Evolutionary conservation across 2,888 invertebrate species (phyloP).

Genomic region (Heliconius ismenius): DNA sequence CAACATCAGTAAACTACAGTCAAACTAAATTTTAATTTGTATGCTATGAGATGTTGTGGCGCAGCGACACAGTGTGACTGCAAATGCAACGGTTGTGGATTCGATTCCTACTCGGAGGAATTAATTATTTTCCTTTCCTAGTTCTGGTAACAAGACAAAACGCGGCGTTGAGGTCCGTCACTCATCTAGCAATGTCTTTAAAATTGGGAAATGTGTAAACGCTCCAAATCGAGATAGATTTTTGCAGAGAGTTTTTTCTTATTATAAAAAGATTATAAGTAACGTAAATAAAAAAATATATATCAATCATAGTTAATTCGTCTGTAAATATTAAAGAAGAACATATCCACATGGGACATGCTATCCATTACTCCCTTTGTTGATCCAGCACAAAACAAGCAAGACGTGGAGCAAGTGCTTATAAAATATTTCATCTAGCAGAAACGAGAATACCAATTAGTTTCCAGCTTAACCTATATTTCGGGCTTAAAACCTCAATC

Average conservation of each 20-base stretch:
- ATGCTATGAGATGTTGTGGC: too few species aligned
- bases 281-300: not conserved
- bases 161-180: not conserved
- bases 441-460: conserved; percentile 30
- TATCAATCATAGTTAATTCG: not conserved
- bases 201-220: too few species aligned
- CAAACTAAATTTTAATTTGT: too few species aligned
- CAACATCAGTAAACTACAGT: not conserved
- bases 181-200: not conserved
- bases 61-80: too few species aligned
- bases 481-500: conserved; percentile 35
- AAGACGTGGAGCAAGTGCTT: conserved; percentile 28
- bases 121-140: not conserved
- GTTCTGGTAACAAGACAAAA: not conserved
- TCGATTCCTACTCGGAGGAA: too few species aligned
- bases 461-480: conserved; percentile 38
- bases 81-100: too few species aligned
- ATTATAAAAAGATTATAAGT: not conserved
- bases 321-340: not conserved
- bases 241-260: not conserved
- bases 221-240: too few species aligned
- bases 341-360: conserved; percentile 4
- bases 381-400: conserved; percentile 26
- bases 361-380: conserved; percentile 21
- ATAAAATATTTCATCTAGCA: conserved; percentile 34